Evolutionary conservation across 1,140 invertebrate genomes (phyloP).

Genomic region (Drosophila kepulauana): DNA sequence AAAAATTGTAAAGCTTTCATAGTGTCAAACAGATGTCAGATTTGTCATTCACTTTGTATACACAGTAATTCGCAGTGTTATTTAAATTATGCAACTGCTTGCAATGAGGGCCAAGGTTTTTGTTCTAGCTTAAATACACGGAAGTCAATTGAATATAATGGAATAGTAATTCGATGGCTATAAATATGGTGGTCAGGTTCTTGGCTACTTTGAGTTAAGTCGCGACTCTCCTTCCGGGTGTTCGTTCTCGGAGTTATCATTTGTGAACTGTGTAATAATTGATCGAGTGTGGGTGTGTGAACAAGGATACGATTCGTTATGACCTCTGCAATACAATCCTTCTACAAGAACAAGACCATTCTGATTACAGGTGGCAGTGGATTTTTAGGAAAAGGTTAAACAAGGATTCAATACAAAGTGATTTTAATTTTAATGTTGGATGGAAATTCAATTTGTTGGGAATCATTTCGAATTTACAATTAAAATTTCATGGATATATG

Average conservation of each 20-base stretch:
- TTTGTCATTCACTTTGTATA: too few relatives aligned
- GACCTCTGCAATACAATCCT: constrained; percentile 85
- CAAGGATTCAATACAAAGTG: neutral
- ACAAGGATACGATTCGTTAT: constrained; percentile 26
- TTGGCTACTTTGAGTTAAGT: constrained; percentile 31
- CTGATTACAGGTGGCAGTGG: constrained; percentile 90
- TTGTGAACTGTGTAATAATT: neutral
- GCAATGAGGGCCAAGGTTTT: too few relatives aligned
- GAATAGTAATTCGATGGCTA: constrained; percentile 25
- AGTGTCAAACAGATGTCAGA: too few relatives aligned
- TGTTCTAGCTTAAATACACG: too few relatives aligned
- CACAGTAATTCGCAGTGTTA: too few relatives aligned
- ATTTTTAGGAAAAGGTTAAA: constrained; percentile 90
- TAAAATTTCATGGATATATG: too few relatives aligned
- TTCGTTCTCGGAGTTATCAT: neutral
- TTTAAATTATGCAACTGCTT: too few relatives aligned
- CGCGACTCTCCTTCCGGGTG: constrained; percentile 16
- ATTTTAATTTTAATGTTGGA: too few relatives aligned
- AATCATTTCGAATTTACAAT: too few relatives aligned
- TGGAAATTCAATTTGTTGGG: too few relatives aligned
- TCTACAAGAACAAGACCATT: constrained; percentile 87
- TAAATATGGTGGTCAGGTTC: constrained; percentile 52
- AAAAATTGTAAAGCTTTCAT: too few relatives aligned
- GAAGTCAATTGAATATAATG: too few relatives aligned
- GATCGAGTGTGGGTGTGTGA: neutral